Conservation (phyloP, 2,797 vertebrate species). For the Podarcis lilfordi region DNA sequence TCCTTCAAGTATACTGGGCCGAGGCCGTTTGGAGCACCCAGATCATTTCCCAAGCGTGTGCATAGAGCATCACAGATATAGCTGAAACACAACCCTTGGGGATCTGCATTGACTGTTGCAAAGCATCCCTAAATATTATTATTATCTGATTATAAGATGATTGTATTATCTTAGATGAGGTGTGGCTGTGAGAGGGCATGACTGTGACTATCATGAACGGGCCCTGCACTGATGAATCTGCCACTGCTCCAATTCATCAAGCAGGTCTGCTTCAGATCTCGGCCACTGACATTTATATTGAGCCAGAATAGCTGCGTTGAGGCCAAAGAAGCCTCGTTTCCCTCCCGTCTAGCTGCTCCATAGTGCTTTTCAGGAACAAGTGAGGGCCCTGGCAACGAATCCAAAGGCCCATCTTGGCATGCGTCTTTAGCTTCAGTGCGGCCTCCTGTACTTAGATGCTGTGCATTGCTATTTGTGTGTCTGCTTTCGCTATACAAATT, state of each 20-base stretch:
- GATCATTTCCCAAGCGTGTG: too few species aligned
- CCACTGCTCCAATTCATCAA: not conserved
- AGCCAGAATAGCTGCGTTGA: accelerated
- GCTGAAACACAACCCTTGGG: too few species aligned
- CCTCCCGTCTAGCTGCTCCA: not conserved
- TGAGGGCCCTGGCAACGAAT: constrained; percentile 12
- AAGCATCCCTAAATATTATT: too few species aligned
- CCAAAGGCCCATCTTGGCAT: constrained; percentile 51
- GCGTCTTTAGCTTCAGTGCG: not conserved
- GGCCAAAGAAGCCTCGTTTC: not conserved
- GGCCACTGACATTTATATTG: not conserved
- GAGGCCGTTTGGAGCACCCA: too few species aligned
- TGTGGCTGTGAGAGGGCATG: too few species aligned
- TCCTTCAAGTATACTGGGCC: too few species aligned
- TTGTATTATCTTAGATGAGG: too few species aligned
- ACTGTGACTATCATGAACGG: too few species aligned
- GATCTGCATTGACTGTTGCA: too few species aligned
- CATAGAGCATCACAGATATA: too few species aligned
- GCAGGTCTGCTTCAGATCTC: not conserved
- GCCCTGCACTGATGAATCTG: too few species aligned
- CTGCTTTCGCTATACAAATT: constrained; percentile 52
- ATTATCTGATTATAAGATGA: too few species aligned
- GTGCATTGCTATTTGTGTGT: constrained; percentile 49
- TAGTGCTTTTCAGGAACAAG: constrained; percentile 32
- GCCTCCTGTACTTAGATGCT: not conserved